These are phyloP conservation scores for Hoplodrina ambigua DNA, from an alignment of 2,888 invertebrate genomes.

Conservation along the genomic window DNA sequence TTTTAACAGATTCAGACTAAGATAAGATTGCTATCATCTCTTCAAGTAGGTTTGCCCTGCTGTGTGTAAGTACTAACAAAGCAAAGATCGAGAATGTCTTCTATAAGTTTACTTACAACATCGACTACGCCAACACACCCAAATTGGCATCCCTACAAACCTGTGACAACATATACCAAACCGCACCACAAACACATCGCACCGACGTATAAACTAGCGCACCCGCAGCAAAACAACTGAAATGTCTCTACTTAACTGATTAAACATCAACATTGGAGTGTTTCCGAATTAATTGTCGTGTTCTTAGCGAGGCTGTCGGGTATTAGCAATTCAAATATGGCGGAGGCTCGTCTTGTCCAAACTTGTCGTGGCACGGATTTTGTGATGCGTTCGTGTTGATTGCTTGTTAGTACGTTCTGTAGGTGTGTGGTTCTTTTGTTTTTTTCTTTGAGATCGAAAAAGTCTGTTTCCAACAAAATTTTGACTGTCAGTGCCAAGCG, in stretches of 20 bases:
- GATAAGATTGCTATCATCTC: no score
- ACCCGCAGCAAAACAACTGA: conserved; percentile 42
- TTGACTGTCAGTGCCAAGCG: no score
- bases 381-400: conserved; percentile 58
- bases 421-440: background rate
- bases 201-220: conserved; percentile 13
- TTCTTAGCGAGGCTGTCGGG: conserved; percentile 75
- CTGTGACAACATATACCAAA: background rate
- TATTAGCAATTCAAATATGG: conserved; percentile 85
- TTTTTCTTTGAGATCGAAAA: background rate
- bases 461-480: no score
- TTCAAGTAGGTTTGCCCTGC: no score
- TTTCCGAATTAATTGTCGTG: conserved; percentile 86
- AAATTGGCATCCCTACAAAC: conserved; percentile 21
- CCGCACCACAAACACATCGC: conserved; percentile 24
- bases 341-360: conserved; percentile 66
- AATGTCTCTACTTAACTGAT: conserved; percentile 79
- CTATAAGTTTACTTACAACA: background rate
- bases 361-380: conserved; percentile 66
- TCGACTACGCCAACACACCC: conserved; percentile 10
- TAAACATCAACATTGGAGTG: conserved; percentile 77
- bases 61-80: no score
- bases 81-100: no score
- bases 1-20: no score
- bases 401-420: conserved; percentile 45